Evolutionary conservation across 23 tunicate genomes (phyloP).

Genomic region (Clavelina lepadiformis): DNA sequence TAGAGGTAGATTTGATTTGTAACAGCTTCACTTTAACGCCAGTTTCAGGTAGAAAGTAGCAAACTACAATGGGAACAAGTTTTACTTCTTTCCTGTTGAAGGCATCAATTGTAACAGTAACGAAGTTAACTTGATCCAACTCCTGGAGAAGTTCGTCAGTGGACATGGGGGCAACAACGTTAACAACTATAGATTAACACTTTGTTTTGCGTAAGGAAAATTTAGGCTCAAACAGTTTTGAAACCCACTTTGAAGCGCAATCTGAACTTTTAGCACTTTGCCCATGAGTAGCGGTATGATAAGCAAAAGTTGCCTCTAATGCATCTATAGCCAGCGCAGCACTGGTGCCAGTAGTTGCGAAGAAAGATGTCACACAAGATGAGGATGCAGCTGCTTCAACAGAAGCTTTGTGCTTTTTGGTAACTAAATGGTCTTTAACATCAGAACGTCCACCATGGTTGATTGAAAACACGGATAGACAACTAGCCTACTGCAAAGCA

Average conservation of each 20-base stretch:
- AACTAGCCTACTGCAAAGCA: constrained; percentile 2
- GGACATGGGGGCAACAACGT: constrained; percentile 21
- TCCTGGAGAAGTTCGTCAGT: constrained; percentile 23
- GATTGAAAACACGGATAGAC: background rate
- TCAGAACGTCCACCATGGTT: background rate
- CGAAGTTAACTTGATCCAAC: constrained; percentile 33
- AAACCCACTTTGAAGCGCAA: constrained; percentile 29
- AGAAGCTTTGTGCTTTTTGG: background rate
- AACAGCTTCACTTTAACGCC: too few relatives aligned
- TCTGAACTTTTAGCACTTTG: constrained; percentile 25
- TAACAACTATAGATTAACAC: constrained; percentile 21
- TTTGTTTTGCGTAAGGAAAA: constrained; percentile 13
- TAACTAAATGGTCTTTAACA: background rate
- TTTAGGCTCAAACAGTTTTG: constrained; percentile 32
- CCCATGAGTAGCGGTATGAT: constrained; percentile 20
- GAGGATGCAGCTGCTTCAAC: constrained; percentile 27
- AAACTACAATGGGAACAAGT: constrained; percentile 20
- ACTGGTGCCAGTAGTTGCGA: constrained; percentile 16
- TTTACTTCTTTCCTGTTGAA: constrained; percentile 31
- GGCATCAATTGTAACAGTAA: constrained; percentile 35
- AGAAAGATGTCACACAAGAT: constrained; percentile 23
- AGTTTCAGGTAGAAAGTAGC: constrained; percentile 21
- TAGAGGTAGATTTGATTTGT: constrained; percentile 1
- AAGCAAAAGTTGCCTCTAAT: constrained; percentile 18
- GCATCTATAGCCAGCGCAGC: constrained; percentile 14